phyloP scores from a whole-genome alignment of 2,797 vertebrate species.

The Megaceryle alcyon region DNA sequence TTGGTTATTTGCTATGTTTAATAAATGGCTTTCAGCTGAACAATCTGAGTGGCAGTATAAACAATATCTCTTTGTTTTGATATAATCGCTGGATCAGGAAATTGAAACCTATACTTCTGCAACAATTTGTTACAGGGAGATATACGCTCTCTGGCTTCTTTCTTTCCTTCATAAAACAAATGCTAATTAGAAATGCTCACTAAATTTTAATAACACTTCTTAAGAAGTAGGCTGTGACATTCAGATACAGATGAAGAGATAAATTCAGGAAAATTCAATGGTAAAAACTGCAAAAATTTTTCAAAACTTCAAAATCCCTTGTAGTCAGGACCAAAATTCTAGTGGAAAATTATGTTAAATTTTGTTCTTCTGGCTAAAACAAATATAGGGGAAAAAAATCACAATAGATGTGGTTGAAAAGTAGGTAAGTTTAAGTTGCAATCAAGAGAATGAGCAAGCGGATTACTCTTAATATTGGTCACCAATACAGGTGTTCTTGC shows the following conservation, averaged over 20 bases:
- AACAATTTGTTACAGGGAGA: background rate
- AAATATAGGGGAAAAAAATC: background rate
- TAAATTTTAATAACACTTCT: background rate
- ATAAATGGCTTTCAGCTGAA: slow-evolving; percentile 51
- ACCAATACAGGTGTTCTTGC: background rate
- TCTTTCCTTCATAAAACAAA: background rate
- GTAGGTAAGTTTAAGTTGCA: background rate
- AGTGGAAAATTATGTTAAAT: background rate
- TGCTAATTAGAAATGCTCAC: background rate
- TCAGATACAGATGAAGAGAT: background rate
- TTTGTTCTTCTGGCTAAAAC: background rate
- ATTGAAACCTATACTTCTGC: background rate
- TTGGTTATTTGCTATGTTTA: slow-evolving; percentile 46
- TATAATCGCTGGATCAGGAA: slow-evolving; percentile 13
- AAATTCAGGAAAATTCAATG: background rate
- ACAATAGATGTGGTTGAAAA: background rate
- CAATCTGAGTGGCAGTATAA: background rate
- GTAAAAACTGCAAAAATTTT: background rate
- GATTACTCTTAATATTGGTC: background rate
- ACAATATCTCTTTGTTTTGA: slow-evolving; percentile 22
- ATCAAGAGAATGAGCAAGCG: background rate
- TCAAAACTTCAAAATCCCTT: background rate
- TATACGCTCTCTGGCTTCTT: background rate
- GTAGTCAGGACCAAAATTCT: background rate
- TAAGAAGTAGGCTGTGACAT: background rate